A percentile compares a stretch with the other conserved stretches of the same genome.
phyloP scores from a whole-genome alignment of 2,888 invertebrate genomes.

The Eueremaeus valkanovi region DNA sequence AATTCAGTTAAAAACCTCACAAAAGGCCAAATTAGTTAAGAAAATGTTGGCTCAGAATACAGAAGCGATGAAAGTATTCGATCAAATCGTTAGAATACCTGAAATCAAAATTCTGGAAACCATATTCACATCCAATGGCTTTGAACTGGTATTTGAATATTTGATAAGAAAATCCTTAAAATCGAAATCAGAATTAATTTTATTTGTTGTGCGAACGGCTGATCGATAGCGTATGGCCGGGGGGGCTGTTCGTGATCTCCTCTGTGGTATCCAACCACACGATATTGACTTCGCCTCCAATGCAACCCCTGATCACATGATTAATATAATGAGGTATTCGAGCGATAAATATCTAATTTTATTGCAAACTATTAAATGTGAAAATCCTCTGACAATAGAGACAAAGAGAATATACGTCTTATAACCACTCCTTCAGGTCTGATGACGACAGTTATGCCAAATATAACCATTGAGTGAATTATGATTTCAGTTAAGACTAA shows the following conservation, averaged over 20 bases:
- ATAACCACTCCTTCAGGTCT: conserved; percentile 42
- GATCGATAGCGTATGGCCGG: conserved; percentile 77
- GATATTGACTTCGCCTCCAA: conserved; percentile 97
- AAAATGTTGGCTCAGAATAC: not conserved
- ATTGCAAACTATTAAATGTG: not conserved
- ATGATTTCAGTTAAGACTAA: too few relatives aligned
- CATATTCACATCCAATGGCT: conserved; percentile 28
- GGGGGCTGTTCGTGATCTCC: conserved; percentile 86
- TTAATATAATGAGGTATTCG: conserved; percentile 39
- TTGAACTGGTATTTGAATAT: conserved; percentile 34
- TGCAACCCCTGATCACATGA: conserved; percentile 95
- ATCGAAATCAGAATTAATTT: not conserved
- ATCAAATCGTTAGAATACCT: conserved; percentile 15
- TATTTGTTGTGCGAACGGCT: too few relatives aligned
- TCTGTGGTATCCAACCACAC: conserved; percentile 72
- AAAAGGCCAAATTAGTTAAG: conserved; percentile 17
- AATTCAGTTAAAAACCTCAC: conserved; percentile 37
- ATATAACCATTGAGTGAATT: not conserved
- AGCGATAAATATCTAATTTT: not conserved
- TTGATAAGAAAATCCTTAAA: too few relatives aligned
- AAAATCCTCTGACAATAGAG: not conserved
- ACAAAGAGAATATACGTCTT: conserved; percentile 39
- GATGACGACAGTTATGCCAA: too few relatives aligned
- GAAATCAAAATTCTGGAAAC: conserved; percentile 30
- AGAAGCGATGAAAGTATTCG: conserved; percentile 23